A percentile compares a stretch with the other conserved stretches of the same genome.
These are phyloP conservation scores for Trialeurodes vaporariorum DNA, from an alignment of 1,140 invertebrate species.

Conservation along the genomic window DNA sequence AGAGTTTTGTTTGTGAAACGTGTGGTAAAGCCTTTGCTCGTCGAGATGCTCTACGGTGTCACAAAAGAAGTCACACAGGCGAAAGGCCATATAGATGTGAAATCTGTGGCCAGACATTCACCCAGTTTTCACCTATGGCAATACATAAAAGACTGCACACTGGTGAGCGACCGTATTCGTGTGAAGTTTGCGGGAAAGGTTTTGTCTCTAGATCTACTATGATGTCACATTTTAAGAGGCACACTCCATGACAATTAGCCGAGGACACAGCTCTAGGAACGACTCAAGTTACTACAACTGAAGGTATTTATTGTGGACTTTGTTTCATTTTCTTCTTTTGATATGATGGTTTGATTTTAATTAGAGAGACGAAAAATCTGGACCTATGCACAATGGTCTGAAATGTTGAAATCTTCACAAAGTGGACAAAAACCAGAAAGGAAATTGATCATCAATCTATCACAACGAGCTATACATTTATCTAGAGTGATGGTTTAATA, in stretches of 20 bases:
- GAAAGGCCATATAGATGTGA: constrained; percentile 5
- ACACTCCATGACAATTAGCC: not conserved
- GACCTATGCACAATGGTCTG: no score
- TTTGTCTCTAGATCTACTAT: constrained; percentile 35
- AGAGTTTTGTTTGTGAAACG: constrained; percentile 50
- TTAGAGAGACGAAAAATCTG: no score
- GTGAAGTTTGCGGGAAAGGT: constrained; percentile 60
- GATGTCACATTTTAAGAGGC: not conserved
- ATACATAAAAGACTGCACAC: constrained; percentile 29
- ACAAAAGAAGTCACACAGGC: constrained; percentile 7
- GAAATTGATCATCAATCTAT: no score
- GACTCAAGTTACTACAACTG: no score
- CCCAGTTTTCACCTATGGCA: constrained; percentile 19
- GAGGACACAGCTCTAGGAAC: not conserved
- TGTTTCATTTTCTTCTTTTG: no score
- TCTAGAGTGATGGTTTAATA: no score
- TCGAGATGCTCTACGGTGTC: constrained; percentile 15
- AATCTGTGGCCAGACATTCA: constrained; percentile 7
- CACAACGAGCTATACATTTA: no score
- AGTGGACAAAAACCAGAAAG: no score
- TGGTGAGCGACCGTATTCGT: constrained; percentile 52
- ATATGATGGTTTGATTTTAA: no score
- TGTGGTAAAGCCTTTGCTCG: constrained; percentile 55
- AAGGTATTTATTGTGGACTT: no score
- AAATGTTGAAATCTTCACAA: no score